Conservation (phyloP, 2,888 invertebrate genomes). For the Schizaphis graminum region DNA sequence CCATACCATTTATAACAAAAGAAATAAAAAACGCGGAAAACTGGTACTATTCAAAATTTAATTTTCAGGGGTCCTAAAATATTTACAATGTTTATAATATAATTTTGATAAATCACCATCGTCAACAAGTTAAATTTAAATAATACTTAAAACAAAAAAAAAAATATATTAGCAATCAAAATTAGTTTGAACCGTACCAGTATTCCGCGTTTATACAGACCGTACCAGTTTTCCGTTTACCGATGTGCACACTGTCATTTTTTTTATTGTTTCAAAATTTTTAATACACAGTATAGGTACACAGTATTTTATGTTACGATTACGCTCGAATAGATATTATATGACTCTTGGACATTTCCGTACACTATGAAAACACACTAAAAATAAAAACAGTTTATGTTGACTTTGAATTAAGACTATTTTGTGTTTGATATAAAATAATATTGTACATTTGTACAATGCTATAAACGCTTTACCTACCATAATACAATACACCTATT, state of each 20-base stretch:
- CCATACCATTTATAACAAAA: too few species aligned
- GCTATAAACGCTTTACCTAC: background rate
- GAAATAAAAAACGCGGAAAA: too few species aligned
- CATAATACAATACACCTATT: background rate
- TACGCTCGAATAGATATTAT: background rate
- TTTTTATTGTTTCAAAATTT: background rate
- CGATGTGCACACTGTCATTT: background rate
- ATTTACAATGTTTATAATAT: too few species aligned
- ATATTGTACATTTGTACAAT: background rate
- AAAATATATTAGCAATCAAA: too few species aligned
- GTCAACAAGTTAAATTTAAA: too few species aligned
- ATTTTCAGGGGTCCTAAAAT: too few species aligned
- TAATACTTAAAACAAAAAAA: too few species aligned
- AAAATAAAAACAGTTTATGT: background rate
- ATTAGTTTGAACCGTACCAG: too few species aligned
- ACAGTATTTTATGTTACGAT: background rate
- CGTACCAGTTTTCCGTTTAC: too few species aligned
- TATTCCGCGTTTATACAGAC: too few species aligned
- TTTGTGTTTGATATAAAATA: background rate
- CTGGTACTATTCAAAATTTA: too few species aligned
- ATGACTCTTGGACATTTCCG: background rate
- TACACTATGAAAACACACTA: background rate
- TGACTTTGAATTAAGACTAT: background rate
- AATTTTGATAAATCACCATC: too few species aligned
- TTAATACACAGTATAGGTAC: background rate